Conservation (phyloP, 2,113 vertebrate species). For the Podilymbus podiceps region DNA sequence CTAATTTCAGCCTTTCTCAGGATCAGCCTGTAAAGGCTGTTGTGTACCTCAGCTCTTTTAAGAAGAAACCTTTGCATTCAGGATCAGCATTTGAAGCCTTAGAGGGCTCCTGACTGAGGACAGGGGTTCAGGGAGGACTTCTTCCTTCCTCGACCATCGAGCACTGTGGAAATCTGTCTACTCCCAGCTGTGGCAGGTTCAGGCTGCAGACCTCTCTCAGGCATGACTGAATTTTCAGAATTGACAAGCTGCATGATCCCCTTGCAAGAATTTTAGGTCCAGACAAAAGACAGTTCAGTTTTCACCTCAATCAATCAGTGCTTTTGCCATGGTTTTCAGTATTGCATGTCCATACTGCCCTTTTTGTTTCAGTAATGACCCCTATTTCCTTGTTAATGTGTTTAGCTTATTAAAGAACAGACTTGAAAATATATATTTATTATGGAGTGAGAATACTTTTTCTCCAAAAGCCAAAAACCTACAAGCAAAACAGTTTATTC, state of each 20-base stretch:
- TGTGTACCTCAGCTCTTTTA: background rate
- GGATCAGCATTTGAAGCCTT: background rate
- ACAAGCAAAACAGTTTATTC: background rate
- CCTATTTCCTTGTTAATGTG: background rate
- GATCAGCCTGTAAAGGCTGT: background rate
- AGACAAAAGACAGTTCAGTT: background rate
- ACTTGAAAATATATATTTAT: background rate
- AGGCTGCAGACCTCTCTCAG: background rate
- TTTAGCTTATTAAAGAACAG: background rate
- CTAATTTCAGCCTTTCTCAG: background rate
- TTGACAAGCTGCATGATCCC: background rate
- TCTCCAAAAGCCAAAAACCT: background rate
- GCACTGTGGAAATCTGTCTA: background rate
- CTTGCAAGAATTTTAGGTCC: background rate
- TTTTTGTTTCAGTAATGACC: background rate
- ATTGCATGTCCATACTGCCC: background rate
- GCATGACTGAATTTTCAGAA: background rate
- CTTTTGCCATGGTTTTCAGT: background rate
- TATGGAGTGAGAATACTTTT: background rate
- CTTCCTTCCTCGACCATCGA: background rate
- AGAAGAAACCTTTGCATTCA: background rate
- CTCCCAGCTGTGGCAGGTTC: background rate
- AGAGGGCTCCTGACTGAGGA: background rate
- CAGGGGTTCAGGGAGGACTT: rapidly evolving
- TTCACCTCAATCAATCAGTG: background rate